Base-by-base conservation (phyloP, 2,888 invertebrate species). In the Agrotis puta region DNA sequence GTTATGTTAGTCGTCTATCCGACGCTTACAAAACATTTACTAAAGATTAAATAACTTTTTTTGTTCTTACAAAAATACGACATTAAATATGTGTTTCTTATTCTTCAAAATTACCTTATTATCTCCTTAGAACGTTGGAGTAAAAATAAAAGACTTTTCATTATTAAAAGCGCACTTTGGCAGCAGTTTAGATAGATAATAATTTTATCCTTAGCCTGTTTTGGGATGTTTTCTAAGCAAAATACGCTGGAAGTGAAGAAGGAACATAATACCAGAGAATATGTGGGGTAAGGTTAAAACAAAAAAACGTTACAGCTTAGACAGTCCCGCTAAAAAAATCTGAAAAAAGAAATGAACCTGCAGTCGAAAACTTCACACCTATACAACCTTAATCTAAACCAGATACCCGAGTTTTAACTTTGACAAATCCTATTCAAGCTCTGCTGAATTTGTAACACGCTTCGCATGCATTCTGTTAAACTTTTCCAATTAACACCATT, bases 401-500 rank as follows among this genome's bases (percentile, higher is more conserved):
- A 39, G 39, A 39, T 39, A 39, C 39, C 9, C 18, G 14, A 9
- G 4, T 39, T 20, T 24, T 43, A 69, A 75, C 62, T 79, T 77
- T 66, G 57, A 61, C 54, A 62, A 70, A 83, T 73, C 62, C 39
- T 65, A 70, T 74, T 72, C 64, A 56, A 74, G 45, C 58, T 61
- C n/a, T 63, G 11, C 43, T 65, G 56, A 70, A 70, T 70, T 64
- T 68, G 43, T 65, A 70, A 70, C 56, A 33, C 48, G 57, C 27
- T 69, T 68, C 57, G 53, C 57, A 59, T 71, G 57, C 61, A 51
- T 48, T 22, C 48, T 24, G n/a, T 22, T 27, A n/a, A 81, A 77
- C 63, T 77, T 70, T 77, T 74, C 64, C 59, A 81, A 81, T 81
- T 27, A 50, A 64, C 63, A 54, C 50, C 13, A 50, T 62, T 64